Base-by-base conservation (phyloP, 2,888 invertebrate species). In the Sesia apiformis region DNA sequence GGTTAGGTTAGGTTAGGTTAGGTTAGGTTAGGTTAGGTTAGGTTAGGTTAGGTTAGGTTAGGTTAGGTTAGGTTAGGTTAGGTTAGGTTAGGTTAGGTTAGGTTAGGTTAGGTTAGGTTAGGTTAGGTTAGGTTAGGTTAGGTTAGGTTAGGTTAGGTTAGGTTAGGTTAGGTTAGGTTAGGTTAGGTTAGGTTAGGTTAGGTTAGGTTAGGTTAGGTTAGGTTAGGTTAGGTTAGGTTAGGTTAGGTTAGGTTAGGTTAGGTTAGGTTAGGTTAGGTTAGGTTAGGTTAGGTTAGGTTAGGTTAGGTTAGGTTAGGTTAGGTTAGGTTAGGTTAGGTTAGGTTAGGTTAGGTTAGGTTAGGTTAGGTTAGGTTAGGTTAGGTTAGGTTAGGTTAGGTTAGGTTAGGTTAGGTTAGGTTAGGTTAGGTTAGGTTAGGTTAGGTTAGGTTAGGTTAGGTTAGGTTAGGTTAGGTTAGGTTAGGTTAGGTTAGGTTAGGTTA, bases 331-430 rank as follows among this genome's bases (percentile, higher is more conserved):
- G 58, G 60, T 58, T 60, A 57, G 58, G 58, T 58, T 58, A 57
- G 58, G 58, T 58, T 59, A 57, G 59, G 59, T 60, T 60, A 58
- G 60, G 60, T 60, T 60, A 58, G 60, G 60, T 60, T 60, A 58
- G 60, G 60, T 60, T 60, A 58, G 60, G 60, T 60, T 60, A 58
- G 60, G 60, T 58, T 60, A 58, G 60, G 60, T 60, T 60, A 58
- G 60, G 57, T 58, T 57, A 57, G 58, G 58, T 59, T 59, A 57
- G 58, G 58, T 59, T 59, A 57, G 58, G 58, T 59, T 59, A 57
- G 58, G 58, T 59, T 59, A 57, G 58, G 57, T 57, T 57, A 57
- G 57, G 57, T 57, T 57, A 56, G 57, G 57, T 57, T 57, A 56
- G 59, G 57, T 57, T 57, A 55, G 57, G 57, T 57, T 56, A 55